These are phyloP conservation scores for Oreochromis tanganicae DNA, from an alignment of 2,113 vertebrate genomes.

Conservation along the genomic window DNA sequence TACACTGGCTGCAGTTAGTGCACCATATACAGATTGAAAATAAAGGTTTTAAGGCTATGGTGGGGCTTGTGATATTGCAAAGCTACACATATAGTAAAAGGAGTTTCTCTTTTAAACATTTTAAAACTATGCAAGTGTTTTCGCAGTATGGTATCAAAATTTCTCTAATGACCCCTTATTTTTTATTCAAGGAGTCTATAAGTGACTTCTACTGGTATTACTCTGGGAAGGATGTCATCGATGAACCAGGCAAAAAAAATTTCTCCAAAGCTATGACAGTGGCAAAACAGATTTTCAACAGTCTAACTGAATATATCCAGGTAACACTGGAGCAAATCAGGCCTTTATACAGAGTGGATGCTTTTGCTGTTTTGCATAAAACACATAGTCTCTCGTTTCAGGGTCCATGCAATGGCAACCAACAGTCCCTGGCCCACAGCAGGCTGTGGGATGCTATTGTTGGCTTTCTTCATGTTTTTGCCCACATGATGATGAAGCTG, in stretches of 20 bases:
- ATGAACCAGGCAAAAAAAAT: conserved; percentile 92
- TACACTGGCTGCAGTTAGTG: conserved; percentile 13
- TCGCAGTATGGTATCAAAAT: background rate
- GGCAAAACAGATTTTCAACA: conserved; percentile 95
- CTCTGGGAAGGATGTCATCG: conserved; percentile 91
- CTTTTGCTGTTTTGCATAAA: background rate
- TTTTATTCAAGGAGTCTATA: conserved; percentile 83
- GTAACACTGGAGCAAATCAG: conserved; percentile 51
- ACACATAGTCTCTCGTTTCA: conserved; percentile 29
- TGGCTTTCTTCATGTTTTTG: conserved; percentile 94
- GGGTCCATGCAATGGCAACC: conserved; percentile 95
- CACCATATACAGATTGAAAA: background rate
- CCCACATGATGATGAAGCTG: conserved; percentile 98
- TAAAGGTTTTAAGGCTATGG: background rate
- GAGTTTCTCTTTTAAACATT: background rate
- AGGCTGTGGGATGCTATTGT: conserved; percentile 95
- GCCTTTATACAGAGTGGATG: background rate
- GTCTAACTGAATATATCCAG: conserved; percentile 95
- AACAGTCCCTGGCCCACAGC: conserved; percentile 94
- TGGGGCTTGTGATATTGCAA: background rate
- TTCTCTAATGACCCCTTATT: background rate
- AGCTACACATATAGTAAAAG: background rate
- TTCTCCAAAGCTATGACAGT: conserved; percentile 97
- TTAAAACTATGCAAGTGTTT: background rate
- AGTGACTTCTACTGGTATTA: conserved; percentile 99